phyloP scores from a whole-genome alignment of 1,140 invertebrate genomes.

The Campoletis sonorensis region DNA sequence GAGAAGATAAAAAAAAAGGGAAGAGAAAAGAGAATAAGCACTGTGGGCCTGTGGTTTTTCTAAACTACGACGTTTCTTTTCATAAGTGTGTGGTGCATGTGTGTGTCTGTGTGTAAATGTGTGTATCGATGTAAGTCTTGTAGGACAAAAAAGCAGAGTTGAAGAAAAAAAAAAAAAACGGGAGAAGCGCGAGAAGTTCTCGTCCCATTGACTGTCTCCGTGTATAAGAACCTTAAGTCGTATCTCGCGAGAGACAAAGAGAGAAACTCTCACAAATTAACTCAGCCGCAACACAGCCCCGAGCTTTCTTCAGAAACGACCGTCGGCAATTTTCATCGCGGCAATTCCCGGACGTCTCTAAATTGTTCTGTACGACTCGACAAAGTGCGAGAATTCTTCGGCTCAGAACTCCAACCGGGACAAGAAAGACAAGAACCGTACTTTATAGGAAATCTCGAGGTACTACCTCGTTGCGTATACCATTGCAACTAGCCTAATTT shows the following conservation, averaged over 20 bases:
- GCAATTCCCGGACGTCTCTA: conserved; percentile 59
- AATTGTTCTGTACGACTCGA: conserved; percentile 43
- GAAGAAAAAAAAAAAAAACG: conserved; percentile 21
- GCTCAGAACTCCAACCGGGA: neutral
- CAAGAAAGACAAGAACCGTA: neutral
- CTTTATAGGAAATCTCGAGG: neutral
- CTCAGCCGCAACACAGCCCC: conserved; percentile 52
- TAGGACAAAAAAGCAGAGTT: conserved; percentile 11
- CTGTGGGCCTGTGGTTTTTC: conserved; percentile 7
- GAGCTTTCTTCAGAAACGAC: conserved; percentile 62
- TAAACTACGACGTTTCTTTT: conserved; percentile 3
- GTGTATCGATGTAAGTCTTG: neutral
- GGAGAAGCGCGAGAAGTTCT: conserved; percentile 27
- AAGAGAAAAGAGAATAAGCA: conserved; percentile 18
- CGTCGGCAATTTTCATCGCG: conserved; percentile 66
- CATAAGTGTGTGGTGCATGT: neutral
- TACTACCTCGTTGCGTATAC: neutral
- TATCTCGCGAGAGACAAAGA: conserved; percentile 25
- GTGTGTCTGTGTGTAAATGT: neutral
- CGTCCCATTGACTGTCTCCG: neutral
- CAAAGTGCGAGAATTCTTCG: conserved; percentile 8
- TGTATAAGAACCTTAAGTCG: conserved; percentile 43
- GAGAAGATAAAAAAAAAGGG: conserved; percentile 28
- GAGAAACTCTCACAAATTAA: conserved; percentile 68
- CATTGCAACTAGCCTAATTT: conserved; percentile 33